Evolutionary conservation across 1,140 invertebrate species (phyloP).

Genomic region (Rhagoletis zephyria): DNA sequence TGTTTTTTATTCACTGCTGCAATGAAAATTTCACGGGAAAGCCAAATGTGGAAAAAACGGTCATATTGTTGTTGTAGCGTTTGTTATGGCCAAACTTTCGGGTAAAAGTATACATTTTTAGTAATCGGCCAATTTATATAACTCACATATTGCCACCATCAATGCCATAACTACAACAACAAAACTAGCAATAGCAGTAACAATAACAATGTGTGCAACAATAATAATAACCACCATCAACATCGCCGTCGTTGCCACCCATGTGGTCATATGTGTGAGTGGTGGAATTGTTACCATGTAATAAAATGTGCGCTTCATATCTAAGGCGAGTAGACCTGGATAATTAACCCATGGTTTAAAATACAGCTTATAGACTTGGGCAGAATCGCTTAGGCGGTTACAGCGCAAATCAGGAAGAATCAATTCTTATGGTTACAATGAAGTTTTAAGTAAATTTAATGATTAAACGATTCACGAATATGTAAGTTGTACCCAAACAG

Average conservation of each 20-base stretch:
- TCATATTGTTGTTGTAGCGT: neutral
- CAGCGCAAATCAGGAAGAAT: too few species aligned
- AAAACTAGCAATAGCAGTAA: neutral
- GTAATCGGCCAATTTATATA: slow-evolving; percentile 48
- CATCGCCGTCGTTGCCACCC: neutral
- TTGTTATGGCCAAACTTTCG: neutral
- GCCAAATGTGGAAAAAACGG: neutral
- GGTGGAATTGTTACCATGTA: too few species aligned
- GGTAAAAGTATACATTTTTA: slow-evolving; percentile 26
- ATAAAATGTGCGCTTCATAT: too few species aligned
- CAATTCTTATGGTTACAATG: too few species aligned
- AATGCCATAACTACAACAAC: neutral
- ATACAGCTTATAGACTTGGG: too few species aligned
- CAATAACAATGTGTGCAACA: neutral
- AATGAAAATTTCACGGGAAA: neutral
- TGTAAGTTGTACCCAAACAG: too few species aligned
- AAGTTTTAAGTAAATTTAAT: too few species aligned
- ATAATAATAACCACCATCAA: neutral
- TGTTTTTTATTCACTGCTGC: neutral
- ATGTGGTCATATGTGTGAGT: neutral
- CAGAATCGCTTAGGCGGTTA: too few species aligned
- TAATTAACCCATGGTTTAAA: too few species aligned
- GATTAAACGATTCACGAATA: too few species aligned
- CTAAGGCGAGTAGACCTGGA: too few species aligned
- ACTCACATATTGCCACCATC: slow-evolving; percentile 15